Evolutionary conservation across 1,140 invertebrate species (phyloP).

Genomic region (Magallana ariakensis): DNA sequence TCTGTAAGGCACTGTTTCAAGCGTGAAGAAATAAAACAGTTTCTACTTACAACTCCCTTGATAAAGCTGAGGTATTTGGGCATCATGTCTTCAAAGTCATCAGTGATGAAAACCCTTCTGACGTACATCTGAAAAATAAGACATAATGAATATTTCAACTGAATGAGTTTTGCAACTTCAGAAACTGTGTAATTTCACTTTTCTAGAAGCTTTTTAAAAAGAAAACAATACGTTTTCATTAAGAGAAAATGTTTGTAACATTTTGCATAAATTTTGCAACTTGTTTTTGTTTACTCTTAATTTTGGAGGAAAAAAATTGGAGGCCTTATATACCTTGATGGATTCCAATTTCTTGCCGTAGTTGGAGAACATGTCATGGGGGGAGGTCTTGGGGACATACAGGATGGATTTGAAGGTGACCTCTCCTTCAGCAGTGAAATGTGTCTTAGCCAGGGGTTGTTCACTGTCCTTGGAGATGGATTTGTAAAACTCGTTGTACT

Average conservation of each 20-base stretch:
- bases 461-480: slow-evolving; percentile 94
- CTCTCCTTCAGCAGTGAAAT: slow-evolving; percentile 99
- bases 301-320: neutral
- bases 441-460: slow-evolving; percentile 92
- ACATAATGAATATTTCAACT: slow-evolving; percentile 15
- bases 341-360: slow-evolving; percentile 97
- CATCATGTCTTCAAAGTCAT: slow-evolving; percentile 99
- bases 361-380: slow-evolving; percentile 95
- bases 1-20: too few species aligned
- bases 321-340: slow-evolving; percentile 86
- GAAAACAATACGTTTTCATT: neutral
- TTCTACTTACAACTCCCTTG: slow-evolving; percentile 88
- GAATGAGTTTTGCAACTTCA: neutral
- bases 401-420: slow-evolving; percentile 98
- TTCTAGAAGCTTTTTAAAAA: neutral
- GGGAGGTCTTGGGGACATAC: slow-evolving; percentile 93
- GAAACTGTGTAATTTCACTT: too few species aligned
- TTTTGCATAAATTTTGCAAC: neutral
- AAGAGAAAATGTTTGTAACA: neutral
- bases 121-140: slow-evolving; percentile 88
- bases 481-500: slow-evolving; percentile 97
- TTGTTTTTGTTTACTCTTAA: neutral
- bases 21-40: neutral
- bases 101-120: slow-evolving; percentile 98
- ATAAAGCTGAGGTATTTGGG: slow-evolving; percentile 98